These are phyloP conservation scores for Nasonia giraulti DNA, from an alignment of 1,140 invertebrate species.

Conservation along the genomic window DNA sequence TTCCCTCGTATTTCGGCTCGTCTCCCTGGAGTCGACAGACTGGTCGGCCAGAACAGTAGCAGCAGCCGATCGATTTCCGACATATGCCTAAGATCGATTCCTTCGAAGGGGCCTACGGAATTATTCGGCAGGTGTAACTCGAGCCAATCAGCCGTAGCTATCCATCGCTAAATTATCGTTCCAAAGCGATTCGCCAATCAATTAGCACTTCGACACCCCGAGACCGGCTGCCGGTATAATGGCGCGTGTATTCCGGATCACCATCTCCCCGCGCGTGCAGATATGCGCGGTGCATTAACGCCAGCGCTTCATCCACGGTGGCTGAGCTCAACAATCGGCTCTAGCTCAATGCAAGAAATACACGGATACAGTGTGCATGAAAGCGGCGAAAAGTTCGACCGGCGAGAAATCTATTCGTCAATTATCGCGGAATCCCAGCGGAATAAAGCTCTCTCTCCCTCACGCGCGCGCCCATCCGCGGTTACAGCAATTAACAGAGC, in stretches of 20 bases:
- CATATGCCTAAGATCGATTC: constrained; percentile 37
- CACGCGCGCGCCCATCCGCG: too few species aligned
- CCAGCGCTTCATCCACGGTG: background rate
- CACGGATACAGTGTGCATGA: too few species aligned
- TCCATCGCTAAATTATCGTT: constrained; percentile 31
- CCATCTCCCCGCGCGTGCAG: background rate
- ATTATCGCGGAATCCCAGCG: too few species aligned
- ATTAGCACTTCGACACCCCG: constrained; percentile 15
- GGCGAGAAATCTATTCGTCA: too few species aligned
- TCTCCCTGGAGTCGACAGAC: background rate
- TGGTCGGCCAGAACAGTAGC: background rate
- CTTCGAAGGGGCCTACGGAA: constrained; percentile 19
- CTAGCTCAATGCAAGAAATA: background rate
- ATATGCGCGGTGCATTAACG: background rate
- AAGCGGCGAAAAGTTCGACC: too few species aligned
- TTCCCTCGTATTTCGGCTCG: background rate
- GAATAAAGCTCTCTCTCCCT: too few species aligned
- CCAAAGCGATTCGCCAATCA: constrained; percentile 29
- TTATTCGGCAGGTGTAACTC: constrained; percentile 13
- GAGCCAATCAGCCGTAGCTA: constrained; percentile 30
- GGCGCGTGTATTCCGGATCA: background rate
- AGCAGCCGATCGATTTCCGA: constrained; percentile 5
- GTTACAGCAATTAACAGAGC: constrained; percentile 9
- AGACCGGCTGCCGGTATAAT: background rate
- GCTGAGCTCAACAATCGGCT: background rate